phyloP scores from a whole-genome alignment of 2,888 invertebrate species.

The Drosophila mettleri region DNA sequence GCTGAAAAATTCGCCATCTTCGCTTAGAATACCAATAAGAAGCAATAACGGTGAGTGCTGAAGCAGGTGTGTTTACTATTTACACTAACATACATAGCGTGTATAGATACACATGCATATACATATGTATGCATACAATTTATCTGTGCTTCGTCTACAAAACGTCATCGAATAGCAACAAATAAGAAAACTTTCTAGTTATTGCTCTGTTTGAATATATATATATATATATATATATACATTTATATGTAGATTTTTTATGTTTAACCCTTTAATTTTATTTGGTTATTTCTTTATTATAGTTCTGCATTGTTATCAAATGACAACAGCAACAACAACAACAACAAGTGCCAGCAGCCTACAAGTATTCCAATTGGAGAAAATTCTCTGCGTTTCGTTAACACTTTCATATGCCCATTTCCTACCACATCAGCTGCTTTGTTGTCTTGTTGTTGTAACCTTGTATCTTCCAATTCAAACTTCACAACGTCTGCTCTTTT shows the following conservation, averaged over 20 bases:
- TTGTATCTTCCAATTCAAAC: constrained; percentile 61
- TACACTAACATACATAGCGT: constrained; percentile 10
- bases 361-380: constrained; percentile 48
- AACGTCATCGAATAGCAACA: constrained; percentile 50
- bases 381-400: constrained; percentile 37
- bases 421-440: constrained; percentile 71
- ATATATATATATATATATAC: constrained; percentile 16
- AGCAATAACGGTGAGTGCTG: constrained; percentile 52
- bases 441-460: constrained; percentile 69
- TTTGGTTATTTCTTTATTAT: constrained; percentile 14
- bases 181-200: constrained; percentile 47
- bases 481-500: constrained; percentile 35
- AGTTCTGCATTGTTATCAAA: constrained; percentile 2
- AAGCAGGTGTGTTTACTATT: constrained; percentile 53
- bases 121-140: background rate
- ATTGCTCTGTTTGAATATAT: constrained; percentile 9
- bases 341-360: constrained; percentile 37
- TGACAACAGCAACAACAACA: constrained; percentile 20
- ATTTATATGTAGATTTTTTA: constrained; percentile 1
- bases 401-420: constrained; percentile 28
- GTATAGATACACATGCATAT: constrained; percentile 1
- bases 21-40: constrained; percentile 49
- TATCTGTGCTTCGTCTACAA: background rate
- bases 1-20: constrained; percentile 51
- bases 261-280: background rate